Evolutionary conservation across 2,113 vertebrate species (phyloP), one percentile per base, ranked within the genome.

Genomic region (Phalacrocorax pelagicus): DNA sequence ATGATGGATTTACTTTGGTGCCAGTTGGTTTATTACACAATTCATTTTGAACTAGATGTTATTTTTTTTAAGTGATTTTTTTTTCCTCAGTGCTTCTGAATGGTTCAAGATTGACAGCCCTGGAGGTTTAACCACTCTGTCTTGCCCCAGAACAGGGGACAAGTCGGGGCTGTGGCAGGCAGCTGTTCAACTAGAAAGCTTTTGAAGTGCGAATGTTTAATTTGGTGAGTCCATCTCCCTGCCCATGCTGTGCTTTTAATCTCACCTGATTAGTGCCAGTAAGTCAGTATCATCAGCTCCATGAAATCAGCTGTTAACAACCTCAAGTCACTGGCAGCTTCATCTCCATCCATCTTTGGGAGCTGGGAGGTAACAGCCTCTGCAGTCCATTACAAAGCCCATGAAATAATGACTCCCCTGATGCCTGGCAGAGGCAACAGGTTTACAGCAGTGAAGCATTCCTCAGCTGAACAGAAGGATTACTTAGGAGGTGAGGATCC

Each of bases 1-100:
- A 8, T 80, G 91, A 94, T 62, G 78, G 91, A 92, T 94, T 95
- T 94, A 72, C 54, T 72, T 81, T 30, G 58, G 78, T 85, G 78
- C 44, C 94, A 75, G 65, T 80, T 87, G 73, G 86, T 94, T 91
- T 89, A 65, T 69, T 63, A 47, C 57, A 69, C 69, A 59, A 42
- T 84, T 75, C 26, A 54, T 96, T 94, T 81, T 74, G 65, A 93
- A 20, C 83, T 32, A 5, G 52, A 42, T 79, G 52, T 75, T 79
- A 15, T 71, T 90, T 93, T 90, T 93, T 70, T 73, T 21, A 38
- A 95, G 77, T 29, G 55, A 54, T 75, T 49, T 73, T 80, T 80
- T 89, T 89, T 86, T 20, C 58, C 80, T 47, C 36, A 17, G 14
- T 29, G 67, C 49, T 73, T 18, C 44, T 32, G 32, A 69, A 20